These are phyloP conservation scores for Sphecodes monilicornis DNA, from an alignment of 2,888 invertebrate species.

Conservation along the genomic window DNA sequence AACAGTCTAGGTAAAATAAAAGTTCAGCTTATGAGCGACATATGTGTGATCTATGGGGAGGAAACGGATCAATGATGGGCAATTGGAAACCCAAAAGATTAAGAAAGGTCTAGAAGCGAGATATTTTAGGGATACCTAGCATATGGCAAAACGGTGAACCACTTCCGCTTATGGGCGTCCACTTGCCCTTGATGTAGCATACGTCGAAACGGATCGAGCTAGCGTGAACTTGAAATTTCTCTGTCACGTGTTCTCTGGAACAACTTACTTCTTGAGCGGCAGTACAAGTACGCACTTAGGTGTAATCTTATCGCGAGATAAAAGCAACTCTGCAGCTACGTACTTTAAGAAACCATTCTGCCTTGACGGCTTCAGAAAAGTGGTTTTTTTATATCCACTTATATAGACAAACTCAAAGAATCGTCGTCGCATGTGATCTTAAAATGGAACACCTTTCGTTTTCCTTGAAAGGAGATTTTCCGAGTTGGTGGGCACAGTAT, in stretches of 20 bases:
- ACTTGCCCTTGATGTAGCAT: constrained; percentile 42
- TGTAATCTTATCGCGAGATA: constrained; percentile 40
- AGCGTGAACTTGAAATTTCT: constrained; percentile 46
- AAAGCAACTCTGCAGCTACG: not conserved
- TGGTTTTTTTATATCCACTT: not conserved
- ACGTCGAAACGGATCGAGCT: constrained; percentile 16
- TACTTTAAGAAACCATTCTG: not conserved
- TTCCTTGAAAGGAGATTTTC: constrained; percentile 2
- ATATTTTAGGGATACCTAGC: constrained; percentile 69
- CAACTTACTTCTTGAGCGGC: not conserved
- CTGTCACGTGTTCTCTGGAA: constrained; percentile 20
- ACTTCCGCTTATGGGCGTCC: constrained; percentile 70
- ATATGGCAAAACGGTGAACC: constrained; percentile 76
- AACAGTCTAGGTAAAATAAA: not conserved
- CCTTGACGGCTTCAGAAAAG: not conserved
- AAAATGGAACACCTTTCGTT: not conserved
- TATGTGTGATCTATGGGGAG: constrained; percentile 47
- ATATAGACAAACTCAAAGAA: not conserved
- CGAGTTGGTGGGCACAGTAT: not conserved
- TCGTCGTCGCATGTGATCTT: not conserved
- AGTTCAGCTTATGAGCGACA: constrained; percentile 18
- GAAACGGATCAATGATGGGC: constrained; percentile 59
- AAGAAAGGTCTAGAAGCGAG: constrained; percentile 63
- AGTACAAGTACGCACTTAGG: constrained; percentile 18
- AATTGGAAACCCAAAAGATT: constrained; percentile 64